A percentile compares a stretch with the other conserved stretches of the same genome.
Conservation (phyloP, 2,797 vertebrate species). For the Mastacembelus armatus region DNA sequence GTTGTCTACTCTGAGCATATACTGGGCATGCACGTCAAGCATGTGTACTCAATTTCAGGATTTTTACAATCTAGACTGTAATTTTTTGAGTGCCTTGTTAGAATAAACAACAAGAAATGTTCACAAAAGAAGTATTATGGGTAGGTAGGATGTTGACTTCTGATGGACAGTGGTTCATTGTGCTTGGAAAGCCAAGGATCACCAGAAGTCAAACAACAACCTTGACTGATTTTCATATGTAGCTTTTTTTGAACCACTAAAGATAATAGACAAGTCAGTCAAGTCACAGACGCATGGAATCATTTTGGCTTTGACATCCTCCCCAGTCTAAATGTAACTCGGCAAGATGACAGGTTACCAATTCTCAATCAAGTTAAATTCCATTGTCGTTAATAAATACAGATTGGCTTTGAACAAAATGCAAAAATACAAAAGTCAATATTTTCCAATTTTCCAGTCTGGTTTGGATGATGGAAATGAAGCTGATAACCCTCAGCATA, state of each 20-base stretch:
- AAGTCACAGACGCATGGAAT: slow-evolving; percentile 8
- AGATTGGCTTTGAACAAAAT: neutral
- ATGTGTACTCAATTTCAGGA: slow-evolving; percentile 24
- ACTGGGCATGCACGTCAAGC: slow-evolving; percentile 20
- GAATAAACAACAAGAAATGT: slow-evolving; percentile 22
- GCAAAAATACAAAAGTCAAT: slow-evolving; percentile 3
- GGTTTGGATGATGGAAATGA: slow-evolving; percentile 18
- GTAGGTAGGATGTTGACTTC: slow-evolving; percentile 30
- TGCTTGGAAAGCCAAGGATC: slow-evolving; percentile 27
- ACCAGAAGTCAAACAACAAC: slow-evolving; percentile 26
- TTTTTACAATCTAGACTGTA: slow-evolving; percentile 23
- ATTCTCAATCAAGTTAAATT: neutral
- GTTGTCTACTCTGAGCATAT: neutral
- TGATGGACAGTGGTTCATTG: slow-evolving; percentile 41
- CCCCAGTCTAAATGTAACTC: slow-evolving; percentile 4
- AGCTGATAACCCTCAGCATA: slow-evolving; percentile 27
- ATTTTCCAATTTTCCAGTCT: neutral
- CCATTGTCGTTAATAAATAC: neutral
- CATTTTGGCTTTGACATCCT: slow-evolving; percentile 24
- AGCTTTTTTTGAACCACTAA: slow-evolving; percentile 20
- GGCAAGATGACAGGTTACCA: neutral
- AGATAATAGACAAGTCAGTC: slow-evolving; percentile 8
- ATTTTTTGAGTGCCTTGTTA: slow-evolving; percentile 12
- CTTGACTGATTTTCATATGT: slow-evolving; percentile 31
- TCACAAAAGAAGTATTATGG: slow-evolving; percentile 8